These are phyloP conservation scores for Chaetodon trifasciatus DNA, from an alignment of 2,797 vertebrate genomes.

Conservation along the genomic window DNA sequence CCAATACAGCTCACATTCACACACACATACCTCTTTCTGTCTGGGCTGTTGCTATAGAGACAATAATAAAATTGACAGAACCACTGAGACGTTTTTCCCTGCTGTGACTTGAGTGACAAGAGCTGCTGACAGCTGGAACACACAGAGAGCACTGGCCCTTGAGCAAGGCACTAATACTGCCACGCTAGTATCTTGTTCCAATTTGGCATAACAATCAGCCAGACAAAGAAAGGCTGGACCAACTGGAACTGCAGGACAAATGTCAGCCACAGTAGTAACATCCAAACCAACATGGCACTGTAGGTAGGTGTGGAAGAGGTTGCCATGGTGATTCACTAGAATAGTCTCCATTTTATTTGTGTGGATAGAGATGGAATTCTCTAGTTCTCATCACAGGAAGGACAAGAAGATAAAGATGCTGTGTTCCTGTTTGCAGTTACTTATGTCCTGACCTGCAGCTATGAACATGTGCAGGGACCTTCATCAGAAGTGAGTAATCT, in stretches of 20 bases:
- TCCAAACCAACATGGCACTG: conserved; percentile 1
- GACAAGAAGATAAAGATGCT: background rate
- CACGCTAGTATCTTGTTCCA: background rate
- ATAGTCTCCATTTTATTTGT: conserved; percentile 22
- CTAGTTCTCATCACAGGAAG: conserved; percentile 1
- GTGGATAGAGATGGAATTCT: background rate
- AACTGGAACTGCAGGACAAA: background rate
- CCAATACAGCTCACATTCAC: conserved; percentile 16
- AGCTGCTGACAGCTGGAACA: conserved; percentile 40
- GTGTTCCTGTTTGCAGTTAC: background rate
- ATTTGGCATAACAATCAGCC: conserved; percentile 2
- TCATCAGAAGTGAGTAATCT: no score
- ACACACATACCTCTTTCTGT: conserved; percentile 23
- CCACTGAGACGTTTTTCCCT: conserved; percentile 30
- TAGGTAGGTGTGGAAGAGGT: conserved; percentile 34
- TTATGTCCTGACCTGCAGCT: background rate
- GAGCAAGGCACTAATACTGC: conserved; percentile 33
- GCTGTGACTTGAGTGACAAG: conserved; percentile 47
- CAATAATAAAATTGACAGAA: conserved; percentile 56
- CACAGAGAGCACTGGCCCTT: background rate
- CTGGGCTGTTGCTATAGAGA: conserved; percentile 71
- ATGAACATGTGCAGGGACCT: background rate
- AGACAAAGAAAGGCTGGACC: background rate
- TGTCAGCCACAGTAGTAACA: conserved; percentile 5
- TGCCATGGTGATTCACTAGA: conserved; percentile 49